phyloP scores from a whole-genome alignment of 1,140 invertebrate genomes.

The Andrena cerasifolii region DNA sequence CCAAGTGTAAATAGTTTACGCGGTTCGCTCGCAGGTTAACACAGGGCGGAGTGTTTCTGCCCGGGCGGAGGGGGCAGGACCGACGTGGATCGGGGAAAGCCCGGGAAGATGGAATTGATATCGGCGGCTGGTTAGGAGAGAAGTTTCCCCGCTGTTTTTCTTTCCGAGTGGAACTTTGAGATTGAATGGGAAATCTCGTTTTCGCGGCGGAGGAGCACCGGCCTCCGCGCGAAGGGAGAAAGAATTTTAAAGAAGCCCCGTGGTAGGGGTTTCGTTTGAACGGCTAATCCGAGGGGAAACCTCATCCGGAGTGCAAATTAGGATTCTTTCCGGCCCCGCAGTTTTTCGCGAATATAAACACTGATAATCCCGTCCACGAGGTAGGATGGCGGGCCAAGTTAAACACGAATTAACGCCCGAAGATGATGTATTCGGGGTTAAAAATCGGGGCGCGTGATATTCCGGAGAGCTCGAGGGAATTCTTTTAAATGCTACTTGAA shows the following conservation, averaged over 20 bases:
- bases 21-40: slow-evolving; percentile 23
- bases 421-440: neutral
- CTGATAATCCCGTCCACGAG: neutral
- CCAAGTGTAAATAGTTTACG: slow-evolving; percentile 67
- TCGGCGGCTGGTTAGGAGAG: neutral
- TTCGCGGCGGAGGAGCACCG: neutral
- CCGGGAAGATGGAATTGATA: neutral
- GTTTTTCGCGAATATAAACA: neutral
- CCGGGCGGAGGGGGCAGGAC: no score
- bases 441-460: no score
- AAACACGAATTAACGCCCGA: neutral
- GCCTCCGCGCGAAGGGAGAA: neutral
- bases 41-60: slow-evolving; percentile 31
- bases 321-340: neutral
- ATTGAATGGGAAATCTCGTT: slow-evolving; percentile 11
- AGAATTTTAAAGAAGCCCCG: slow-evolving; percentile 2
- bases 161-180: neutral
- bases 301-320: neutral
- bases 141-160: neutral
- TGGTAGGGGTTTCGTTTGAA: neutral
- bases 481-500: no score
- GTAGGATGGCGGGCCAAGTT: neutral
- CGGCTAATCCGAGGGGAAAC: neutral
- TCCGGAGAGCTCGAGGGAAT: no score
- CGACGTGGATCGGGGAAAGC: neutral